Evolutionary conservation across 2,888 invertebrate species (phyloP).

Genomic region (Stratiomys singularior): DNA sequence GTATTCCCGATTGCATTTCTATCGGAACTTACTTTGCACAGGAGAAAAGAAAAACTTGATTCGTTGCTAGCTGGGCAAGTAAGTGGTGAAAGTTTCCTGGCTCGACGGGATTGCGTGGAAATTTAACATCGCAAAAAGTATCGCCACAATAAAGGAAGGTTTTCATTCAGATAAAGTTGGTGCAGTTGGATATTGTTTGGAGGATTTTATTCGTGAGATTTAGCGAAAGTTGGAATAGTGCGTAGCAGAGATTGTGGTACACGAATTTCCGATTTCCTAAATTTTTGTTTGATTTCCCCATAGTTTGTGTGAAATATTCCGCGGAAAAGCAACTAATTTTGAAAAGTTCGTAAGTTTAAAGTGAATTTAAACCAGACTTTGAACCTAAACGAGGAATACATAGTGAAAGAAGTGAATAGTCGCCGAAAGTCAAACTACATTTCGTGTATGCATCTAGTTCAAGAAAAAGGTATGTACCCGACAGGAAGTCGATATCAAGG

Average conservation of each 20-base stretch:
- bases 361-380: not conserved
- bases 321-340: not conserved
- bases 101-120: constrained; percentile 15
- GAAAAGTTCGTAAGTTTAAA: not conserved
- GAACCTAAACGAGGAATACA: not conserved
- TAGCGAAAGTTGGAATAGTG: constrained; percentile 5
- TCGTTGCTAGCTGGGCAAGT: not conserved
- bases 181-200: not conserved
- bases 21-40: not conserved
- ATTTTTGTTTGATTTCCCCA: constrained; percentile 1
- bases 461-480: constrained; percentile 49
- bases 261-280: not conserved
- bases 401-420: not conserved
- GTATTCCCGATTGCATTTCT: not conserved
- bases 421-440: constrained; percentile 2
- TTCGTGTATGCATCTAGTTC: constrained; percentile 51
- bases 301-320: not conserved
- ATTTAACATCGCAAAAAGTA: constrained; percentile 26
- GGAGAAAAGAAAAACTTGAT: not conserved
- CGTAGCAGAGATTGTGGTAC: not conserved
- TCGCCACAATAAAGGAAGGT: not conserved
- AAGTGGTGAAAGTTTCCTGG: constrained; percentile 37
- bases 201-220: not conserved
- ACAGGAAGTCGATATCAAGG: not conserved
- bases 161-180: not conserved